Base-by-base conservation (phyloP, 37 sponge, comb jelly and placozoan species). In the Oopsacas minuta region DNA sequence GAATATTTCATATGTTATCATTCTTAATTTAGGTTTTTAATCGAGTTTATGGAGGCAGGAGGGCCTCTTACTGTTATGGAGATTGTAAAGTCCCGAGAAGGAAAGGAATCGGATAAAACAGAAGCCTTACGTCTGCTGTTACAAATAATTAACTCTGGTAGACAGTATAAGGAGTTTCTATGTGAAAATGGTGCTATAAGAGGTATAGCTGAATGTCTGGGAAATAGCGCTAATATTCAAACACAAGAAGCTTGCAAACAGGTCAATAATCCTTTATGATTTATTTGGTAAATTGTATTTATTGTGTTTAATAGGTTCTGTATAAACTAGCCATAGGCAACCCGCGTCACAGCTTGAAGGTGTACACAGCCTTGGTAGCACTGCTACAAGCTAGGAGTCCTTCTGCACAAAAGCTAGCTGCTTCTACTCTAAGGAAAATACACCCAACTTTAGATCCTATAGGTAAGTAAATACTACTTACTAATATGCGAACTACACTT, bases 21-120 rank as follows among this genome's bases (percentile, higher is more conserved):
- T 82, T 81, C 23, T 52, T 87, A 88, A 15, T 91, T 91, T 51
- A 87, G 90, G 42, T 98, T 92, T 86, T 87, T 98, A 35, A 91
- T 83, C 8, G 99, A 98, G 84, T 98, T 98, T 82, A 85, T 98
- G 32, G 99, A 98, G 84, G 95, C 95, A 0, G 99, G 99, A 34
- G 99, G 99, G 0, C 87, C 93, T 5, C 86, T 98, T 53, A 98
- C 99, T n/a, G 87, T 92, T 39, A 86, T 98, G 36, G 99, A 98
- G 88, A 87, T 97, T 3, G 85, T 97, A 0, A 87, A 88, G n/a
- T 52, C 91, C 82, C 90, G 85, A 85, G 38, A 89, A 37, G 89
- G 92, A 23, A 83, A 38, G 23, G 99, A 96, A 52, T 28, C 38
- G 52, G 90, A 87, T 46, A 91, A 90, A 52, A 52, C 82, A 37